Conservation (phyloP, 1,140 invertebrate genomes). For the Capitella teleta region DNA sequence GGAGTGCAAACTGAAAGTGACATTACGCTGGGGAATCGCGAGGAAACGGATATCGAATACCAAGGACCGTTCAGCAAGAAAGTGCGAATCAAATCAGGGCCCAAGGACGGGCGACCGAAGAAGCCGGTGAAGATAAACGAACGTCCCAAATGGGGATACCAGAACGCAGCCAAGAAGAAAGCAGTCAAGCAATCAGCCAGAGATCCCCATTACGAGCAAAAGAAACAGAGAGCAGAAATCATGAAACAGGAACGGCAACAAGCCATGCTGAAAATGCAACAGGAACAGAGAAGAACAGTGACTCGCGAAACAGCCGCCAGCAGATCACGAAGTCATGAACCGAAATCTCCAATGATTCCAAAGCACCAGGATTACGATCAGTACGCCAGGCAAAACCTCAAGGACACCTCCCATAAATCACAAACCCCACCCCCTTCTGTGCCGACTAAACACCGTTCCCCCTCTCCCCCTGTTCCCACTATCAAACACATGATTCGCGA, state of each 20-base stretch:
- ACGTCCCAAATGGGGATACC: conserved; percentile 28
- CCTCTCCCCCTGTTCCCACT: conserved; percentile 28
- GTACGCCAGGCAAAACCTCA: not conserved
- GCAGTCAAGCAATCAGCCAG: conserved; percentile 31
- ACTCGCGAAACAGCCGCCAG: not conserved
- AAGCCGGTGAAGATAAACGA: conserved; percentile 17
- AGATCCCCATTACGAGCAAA: conserved; percentile 30
- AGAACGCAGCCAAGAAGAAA: conserved; percentile 13
- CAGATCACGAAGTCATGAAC: not conserved
- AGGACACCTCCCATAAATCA: too few relatives aligned
- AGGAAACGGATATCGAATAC: conserved; percentile 11
- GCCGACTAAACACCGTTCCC: not conserved
- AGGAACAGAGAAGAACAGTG: not conserved
- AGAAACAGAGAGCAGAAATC: conserved; percentile 12
- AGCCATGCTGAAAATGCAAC: not conserved
- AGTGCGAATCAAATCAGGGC: conserved; percentile 16
- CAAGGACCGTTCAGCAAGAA: conserved; percentile 12
- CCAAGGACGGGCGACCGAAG: conserved; percentile 20
- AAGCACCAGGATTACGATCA: not conserved
- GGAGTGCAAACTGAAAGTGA: too few relatives aligned
- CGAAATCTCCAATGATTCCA: not conserved
- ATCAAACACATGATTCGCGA: conserved; percentile 19
- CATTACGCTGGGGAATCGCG: too few relatives aligned
- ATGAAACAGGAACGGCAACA: conserved; percentile 1
- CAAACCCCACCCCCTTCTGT: not conserved